Evolutionary conservation across 2,113 vertebrate species (phyloP).

Genomic region (Ammospiza caudacuta): DNA sequence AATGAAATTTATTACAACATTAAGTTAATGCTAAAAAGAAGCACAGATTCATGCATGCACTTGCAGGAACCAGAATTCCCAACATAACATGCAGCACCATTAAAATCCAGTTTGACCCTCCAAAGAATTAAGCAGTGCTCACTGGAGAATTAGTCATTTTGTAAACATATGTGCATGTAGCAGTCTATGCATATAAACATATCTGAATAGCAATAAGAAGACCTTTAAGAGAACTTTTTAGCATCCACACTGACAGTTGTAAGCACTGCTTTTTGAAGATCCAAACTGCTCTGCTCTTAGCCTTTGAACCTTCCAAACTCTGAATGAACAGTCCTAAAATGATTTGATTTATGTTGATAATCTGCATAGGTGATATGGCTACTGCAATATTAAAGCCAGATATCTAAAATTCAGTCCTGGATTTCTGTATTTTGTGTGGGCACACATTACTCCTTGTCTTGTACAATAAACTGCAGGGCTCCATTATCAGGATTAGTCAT

Average conservation of each 20-base stretch:
- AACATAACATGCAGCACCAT: not conserved
- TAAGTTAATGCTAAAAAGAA: not conserved
- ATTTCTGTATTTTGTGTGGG: not conserved
- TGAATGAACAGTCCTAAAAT: not conserved
- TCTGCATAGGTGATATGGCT: not conserved
- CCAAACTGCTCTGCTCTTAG: not conserved
- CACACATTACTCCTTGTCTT: not conserved
- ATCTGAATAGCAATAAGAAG: not conserved
- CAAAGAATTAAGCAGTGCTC: not conserved
- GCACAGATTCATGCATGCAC: not conserved
- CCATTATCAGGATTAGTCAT: not conserved
- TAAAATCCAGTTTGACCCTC: not conserved
- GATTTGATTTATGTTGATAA: constrained; percentile 13
- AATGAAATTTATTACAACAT: not conserved
- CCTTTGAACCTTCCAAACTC: constrained; percentile 29
- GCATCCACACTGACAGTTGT: not conserved
- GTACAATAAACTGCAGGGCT: not conserved
- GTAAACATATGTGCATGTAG: not conserved
- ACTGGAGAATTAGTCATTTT: not conserved
- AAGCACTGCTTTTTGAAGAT: not conserved
- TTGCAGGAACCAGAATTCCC: not conserved
- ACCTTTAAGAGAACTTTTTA: not conserved
- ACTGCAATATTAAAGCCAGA: not conserved
- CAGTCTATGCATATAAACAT: not conserved
- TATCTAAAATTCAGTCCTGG: not conserved